Evolutionary conservation across 2,113 vertebrate species (phyloP).

Genomic region (Corythornis vintsioides): DNA sequence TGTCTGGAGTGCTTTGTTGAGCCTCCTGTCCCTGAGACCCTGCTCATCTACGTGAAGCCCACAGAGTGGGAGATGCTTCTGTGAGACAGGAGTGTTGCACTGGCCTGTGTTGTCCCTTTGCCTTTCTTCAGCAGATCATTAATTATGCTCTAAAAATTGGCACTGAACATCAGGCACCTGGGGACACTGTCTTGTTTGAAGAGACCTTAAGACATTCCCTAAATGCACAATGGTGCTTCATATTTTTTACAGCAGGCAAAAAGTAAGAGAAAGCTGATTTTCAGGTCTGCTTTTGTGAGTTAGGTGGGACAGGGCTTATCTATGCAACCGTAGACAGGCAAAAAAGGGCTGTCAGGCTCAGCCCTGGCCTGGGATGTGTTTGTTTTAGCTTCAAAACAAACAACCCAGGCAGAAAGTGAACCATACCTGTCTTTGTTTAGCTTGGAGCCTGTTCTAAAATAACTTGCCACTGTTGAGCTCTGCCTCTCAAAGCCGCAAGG

Average conservation of each 20-base stretch:
- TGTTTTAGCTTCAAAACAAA: neutral
- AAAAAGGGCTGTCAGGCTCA: neutral
- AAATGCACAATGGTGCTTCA: neutral
- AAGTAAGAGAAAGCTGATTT: neutral
- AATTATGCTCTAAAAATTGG: neutral
- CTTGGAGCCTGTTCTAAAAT: constrained; percentile 28
- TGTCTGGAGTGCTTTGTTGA: neutral
- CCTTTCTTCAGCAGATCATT: neutral
- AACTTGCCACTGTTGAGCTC: neutral
- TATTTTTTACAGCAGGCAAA: neutral
- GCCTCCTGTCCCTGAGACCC: neutral
- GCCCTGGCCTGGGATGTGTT: neutral
- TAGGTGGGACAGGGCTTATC: neutral
- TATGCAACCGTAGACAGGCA: neutral
- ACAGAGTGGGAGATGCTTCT: rapidly evolving
- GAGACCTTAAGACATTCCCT: neutral
- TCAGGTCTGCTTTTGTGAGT: neutral
- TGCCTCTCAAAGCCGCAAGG: neutral
- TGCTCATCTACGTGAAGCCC: neutral
- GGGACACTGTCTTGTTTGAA: neutral
- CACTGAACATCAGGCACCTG: neutral
- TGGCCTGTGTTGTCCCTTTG: neutral
- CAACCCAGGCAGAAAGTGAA: neutral
- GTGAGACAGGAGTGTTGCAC: neutral
- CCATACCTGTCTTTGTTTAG: constrained; percentile 5